These are phyloP conservation scores for Ceryle rudis DNA, from an alignment of 2,797 vertebrate genomes.

Conservation along the genomic window DNA sequence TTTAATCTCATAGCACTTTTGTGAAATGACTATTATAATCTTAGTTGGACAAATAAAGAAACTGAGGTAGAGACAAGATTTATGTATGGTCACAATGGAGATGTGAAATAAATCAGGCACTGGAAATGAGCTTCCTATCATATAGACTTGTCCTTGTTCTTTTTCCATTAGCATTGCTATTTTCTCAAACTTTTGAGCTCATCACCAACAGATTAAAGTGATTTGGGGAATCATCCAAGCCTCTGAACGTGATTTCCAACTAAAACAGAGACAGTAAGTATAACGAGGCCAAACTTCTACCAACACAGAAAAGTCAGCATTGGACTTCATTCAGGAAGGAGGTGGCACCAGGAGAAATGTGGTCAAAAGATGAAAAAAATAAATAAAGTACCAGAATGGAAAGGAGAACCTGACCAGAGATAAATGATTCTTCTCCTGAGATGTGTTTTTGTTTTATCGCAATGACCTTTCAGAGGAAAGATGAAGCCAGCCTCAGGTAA, in stretches of 20 bases:
- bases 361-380: constrained; percentile 14
- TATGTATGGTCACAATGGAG: background rate
- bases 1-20: constrained; percentile 49
- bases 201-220: constrained; percentile 67
- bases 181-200: constrained; percentile 66
- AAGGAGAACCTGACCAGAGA: constrained; percentile 47
- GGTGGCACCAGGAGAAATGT: background rate
- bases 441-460: constrained; percentile 83
- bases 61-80: constrained; percentile 60
- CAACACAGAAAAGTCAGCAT: background rate
- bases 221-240: constrained; percentile 63
- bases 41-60: constrained; percentile 62
- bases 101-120: constrained; percentile 53
- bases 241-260: constrained; percentile 38
- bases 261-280: background rate
- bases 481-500: constrained; percentile 90
- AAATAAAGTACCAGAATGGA: constrained; percentile 68
- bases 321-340: background rate
- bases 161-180: constrained; percentile 55
- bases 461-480: constrained; percentile 89
- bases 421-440: constrained; percentile 76
- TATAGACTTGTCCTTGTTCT: constrained; percentile 65
- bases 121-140: constrained; percentile 64
- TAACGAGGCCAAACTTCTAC: background rate
- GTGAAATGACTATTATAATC: constrained; percentile 44